Evolutionary conservation across 2,888 invertebrate species (phyloP), one percentile per base, ranked within the genome.

Genomic region (Drosophila villosipedis): DNA sequence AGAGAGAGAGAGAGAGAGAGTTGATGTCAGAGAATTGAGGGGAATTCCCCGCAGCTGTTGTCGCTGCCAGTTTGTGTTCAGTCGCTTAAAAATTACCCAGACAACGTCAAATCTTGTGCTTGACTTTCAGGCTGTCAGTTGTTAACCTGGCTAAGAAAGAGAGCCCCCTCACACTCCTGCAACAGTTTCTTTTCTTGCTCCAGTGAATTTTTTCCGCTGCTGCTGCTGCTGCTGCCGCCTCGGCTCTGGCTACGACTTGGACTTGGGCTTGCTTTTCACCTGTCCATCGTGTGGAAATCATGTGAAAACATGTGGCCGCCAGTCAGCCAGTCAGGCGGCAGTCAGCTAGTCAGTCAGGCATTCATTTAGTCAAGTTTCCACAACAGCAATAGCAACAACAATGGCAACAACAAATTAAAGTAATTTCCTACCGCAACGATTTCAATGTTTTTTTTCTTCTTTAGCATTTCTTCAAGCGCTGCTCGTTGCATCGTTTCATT

Each of bases 251-350:
- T 79, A 61, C 41, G 80, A 75, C 73, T 83, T 75, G 69, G 79
- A 82, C 75, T 74, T 85, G 77, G 71, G 68, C 76, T 68, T 75
- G 86, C 89, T 87, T 87, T 87, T 91, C 91, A 87, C 86, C 86
- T 87, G 91, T 87, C 86, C 90, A 84, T 84, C 88, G 87, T 82
- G 84, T 87, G 86, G 91, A 87, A 87, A 87, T 91, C 86, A 87
- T 87, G 86, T 87, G 91, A 87, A 87, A 87, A 87, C 86, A 90
- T 87, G 91, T 87, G 90, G 84, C 88, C 78, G 84, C 83, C 84
- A 83, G 70, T 82, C 83, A 87, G 72, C 67, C 77, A 62, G 69
- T 65, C 74, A 73, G 84, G 68, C 79, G 82, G 58, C 57, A 85
- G 83, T 73, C 85, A 78, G 73, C 65, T 58, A 81, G 82, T 68